Percentiles rank a stretch among this genome's conserved stretches.
Conservation (phyloP, 2,888 invertebrate species). For the Mongoloraphidia duomilia region DNA sequence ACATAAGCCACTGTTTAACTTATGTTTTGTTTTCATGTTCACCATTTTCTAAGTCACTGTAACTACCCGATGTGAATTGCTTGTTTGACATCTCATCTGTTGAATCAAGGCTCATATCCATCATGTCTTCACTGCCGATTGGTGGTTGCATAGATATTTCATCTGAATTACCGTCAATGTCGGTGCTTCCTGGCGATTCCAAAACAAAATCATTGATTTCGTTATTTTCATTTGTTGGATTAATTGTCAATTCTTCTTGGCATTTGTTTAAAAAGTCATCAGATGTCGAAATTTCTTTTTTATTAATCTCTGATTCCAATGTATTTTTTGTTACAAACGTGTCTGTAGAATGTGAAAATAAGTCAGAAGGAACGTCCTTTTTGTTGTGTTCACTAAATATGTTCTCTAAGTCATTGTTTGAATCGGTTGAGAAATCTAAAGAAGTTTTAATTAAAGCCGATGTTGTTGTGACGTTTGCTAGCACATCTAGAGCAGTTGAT, state of each 20-base stretch:
- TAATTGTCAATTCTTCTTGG: slow-evolving; percentile 1
- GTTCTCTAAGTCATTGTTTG: background rate
- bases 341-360: too few species aligned
- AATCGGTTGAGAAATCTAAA: slow-evolving; percentile 1
- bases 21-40: too few species aligned
- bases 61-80: too few species aligned
- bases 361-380: background rate
- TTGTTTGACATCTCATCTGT: too few species aligned
- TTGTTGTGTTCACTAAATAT: slow-evolving; percentile 4
- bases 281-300: slow-evolving; percentile 5
- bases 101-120: too few species aligned
- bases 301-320: slow-evolving; percentile 4
- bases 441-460: background rate
- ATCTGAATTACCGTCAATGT: slow-evolving; percentile 24
- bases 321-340: too few species aligned
- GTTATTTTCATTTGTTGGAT: background rate
- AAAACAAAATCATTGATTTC: slow-evolving; percentile 8
- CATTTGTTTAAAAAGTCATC: slow-evolving; percentile 6
- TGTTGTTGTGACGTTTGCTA: slow-evolving; percentile 4
- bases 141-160: slow-evolving; percentile 29
- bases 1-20: too few species aligned
- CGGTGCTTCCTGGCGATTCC: slow-evolving; percentile 17
- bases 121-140: slow-evolving; percentile 20
- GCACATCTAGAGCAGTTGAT: slow-evolving; percentile 1
- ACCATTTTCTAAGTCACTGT: too few species aligned